Percentiles rank a stretch among this genome's conserved stretches.
Conservation (phyloP, 2,113 vertebrate genomes). For the Notarius quadriscutis region DNA sequence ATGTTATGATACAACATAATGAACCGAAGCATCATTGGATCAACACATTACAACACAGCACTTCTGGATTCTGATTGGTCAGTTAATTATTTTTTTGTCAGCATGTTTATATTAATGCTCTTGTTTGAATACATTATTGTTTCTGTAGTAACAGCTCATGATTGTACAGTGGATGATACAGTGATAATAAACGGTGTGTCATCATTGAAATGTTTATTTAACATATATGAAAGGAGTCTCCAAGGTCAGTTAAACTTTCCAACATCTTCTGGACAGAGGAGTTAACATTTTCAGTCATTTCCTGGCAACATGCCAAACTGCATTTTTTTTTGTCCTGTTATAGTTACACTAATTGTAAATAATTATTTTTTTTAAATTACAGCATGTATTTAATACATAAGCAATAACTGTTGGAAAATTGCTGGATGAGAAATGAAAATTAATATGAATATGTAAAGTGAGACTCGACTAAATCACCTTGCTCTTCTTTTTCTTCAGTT, state of each 20-base stretch:
- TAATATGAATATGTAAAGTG: not conserved
- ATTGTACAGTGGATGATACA: not conserved
- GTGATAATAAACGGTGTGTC: not conserved
- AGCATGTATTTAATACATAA: not conserved
- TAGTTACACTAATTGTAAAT: no score
- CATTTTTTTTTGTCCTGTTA: not conserved
- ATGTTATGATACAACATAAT: not conserved
- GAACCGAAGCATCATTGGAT: not conserved
- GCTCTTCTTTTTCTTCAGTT: conserved; percentile 32
- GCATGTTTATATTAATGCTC: not conserved
- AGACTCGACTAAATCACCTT: not conserved
- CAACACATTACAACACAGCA: not conserved
- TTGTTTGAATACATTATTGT: not conserved
- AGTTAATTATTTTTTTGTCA: not conserved
- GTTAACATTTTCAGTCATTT: not conserved
- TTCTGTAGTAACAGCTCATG: not conserved
- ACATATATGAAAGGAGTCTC: not conserved
- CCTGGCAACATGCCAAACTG: no score
- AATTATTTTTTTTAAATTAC: no score
- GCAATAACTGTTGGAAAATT: not conserved
- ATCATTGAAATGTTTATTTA: not conserved
- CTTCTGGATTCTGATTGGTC: not conserved
- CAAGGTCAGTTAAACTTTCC: not conserved
- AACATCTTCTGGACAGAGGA: not conserved
- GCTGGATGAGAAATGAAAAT: not conserved